A percentile compares a stretch with the other conserved stretches of the same genome.
phyloP scores from a whole-genome alignment of 1,140 invertebrate species.

The Hylaeus anthracinus region DNA sequence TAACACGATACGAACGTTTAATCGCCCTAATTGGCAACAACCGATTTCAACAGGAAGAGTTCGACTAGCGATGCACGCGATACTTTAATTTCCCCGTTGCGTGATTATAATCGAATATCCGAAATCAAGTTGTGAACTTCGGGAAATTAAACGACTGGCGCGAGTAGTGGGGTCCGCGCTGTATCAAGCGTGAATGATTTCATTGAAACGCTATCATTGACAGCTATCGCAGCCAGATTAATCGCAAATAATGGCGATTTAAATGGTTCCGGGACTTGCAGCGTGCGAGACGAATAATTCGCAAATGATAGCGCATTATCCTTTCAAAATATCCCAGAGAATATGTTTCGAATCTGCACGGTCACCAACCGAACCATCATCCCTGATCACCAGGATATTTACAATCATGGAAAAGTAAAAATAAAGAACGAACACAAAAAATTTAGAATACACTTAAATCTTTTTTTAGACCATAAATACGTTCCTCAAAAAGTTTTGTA shows the following conservation, averaged over 20 bases:
- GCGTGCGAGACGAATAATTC: not conserved
- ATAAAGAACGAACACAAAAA: not conserved
- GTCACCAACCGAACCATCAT: too few species aligned
- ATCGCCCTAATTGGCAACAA: not conserved
- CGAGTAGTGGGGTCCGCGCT: too few species aligned
- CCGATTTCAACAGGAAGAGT: not conserved
- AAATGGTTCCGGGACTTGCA: not conserved
- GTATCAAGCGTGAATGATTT: not conserved
- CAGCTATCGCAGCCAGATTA: not conserved
- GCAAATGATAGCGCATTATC: too few species aligned
- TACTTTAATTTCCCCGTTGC: not conserved
- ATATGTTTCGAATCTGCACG: too few species aligned
- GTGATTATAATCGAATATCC: not conserved
- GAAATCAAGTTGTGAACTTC: not conserved
- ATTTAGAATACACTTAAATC: too few species aligned
- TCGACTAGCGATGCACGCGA: not conserved
- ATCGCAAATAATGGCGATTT: not conserved
- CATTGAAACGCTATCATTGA: not conserved
- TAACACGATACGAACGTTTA: conserved; percentile 5
- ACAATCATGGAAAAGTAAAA: too few species aligned
- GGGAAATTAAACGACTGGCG: not conserved
- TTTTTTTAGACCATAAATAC: too few species aligned
- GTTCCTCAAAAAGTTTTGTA: too few species aligned
- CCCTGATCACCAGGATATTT: too few species aligned
- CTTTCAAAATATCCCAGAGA: too few species aligned